Base-by-base conservation (phyloP, 2,797 vertebrate genomes). In the Mormyrus proboscirostris region DNA sequence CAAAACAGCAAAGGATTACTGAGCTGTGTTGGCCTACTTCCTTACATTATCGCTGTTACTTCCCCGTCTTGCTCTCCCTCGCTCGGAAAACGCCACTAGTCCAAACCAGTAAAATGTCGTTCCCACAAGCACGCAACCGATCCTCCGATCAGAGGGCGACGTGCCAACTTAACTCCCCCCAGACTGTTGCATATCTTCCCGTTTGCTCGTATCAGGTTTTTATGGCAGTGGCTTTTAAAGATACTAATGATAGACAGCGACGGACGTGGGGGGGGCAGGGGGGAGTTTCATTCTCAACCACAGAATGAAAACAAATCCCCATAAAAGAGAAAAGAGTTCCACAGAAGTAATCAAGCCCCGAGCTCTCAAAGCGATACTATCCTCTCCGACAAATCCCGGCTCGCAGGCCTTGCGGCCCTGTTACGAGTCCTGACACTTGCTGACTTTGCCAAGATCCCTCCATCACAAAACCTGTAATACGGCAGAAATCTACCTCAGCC, bases 381-480 rank as follows among this genome's bases (percentile, higher is more conserved):
- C 89, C 79, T 62, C 87, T 90, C 25, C n/a, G 65, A 84, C 89
- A 90, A 90, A 65, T 82, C 82, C 53, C 50, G 0, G 9, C 88
- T 62, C 51, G 9, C n/a, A 47, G 19, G 7, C 73, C 73, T 55
- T 2, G 50, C 33, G 2, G 73, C 22, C 22, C 22, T 49, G 2
- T 47, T 94, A 95, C 93, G 94, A 94, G 93, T 91, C 95, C 94
- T 94, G 95, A 94, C 94, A 94, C 93, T 93, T 93, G 94, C 90
- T 95, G 95, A 95, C 95, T 94, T 95, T 94, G 94, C 94, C 95
- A 95, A 93, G 93, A 93, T 92, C 92, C 91, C 47, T 88, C 57
- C 69, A 89, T 89, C 76, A 88, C 85, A 62, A 44, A 82, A 89
- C 69, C 38, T 55, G 41, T 16, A 87, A 47, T 10, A 88, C 16